A percentile compares a stretch with the other conserved stretches of the same genome.
Evolutionary conservation across 2,888 invertebrate species (phyloP).

Genomic region (Cephus rjabovi): DNA sequence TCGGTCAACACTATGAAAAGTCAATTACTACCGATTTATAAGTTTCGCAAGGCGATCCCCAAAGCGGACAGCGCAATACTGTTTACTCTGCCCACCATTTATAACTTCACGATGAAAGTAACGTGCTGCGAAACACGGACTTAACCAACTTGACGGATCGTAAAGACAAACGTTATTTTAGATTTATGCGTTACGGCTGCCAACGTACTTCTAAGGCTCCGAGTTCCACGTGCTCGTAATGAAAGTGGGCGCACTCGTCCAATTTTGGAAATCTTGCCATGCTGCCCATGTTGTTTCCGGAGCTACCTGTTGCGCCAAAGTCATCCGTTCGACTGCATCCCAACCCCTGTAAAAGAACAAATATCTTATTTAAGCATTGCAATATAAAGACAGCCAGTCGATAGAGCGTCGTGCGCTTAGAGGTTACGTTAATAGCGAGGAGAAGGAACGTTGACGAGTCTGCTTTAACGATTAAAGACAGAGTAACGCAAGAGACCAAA

Average conservation of each 20-base stretch:
- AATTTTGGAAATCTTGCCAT: slow-evolving; percentile 80
- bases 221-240: slow-evolving; percentile 94
- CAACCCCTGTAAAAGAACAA: slow-evolving; percentile 46
- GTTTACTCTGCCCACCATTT: background rate
- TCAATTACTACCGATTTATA: background rate
- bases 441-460: slow-evolving; percentile 20
- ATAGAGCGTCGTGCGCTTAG: background rate
- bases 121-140: background rate
- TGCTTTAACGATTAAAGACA: slow-evolving; percentile 44
- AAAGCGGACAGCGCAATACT: background rate
- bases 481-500: slow-evolving; percentile 21
- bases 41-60: background rate
- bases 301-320: slow-evolving; percentile 55
- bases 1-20: background rate
- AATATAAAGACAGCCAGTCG: background rate
- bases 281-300: slow-evolving; percentile 60
- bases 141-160: background rate
- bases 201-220: slow-evolving; percentile 75
- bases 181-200: background rate
- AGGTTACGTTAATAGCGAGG: background rate
- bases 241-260: slow-evolving; percentile 98
- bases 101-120: background rate
- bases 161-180: slow-evolving; percentile 1
- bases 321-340: slow-evolving; percentile 57
- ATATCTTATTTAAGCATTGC: background rate